Base-by-base conservation (phyloP, 2,888 invertebrate genomes). In the Tigriopus californicus region DNA sequence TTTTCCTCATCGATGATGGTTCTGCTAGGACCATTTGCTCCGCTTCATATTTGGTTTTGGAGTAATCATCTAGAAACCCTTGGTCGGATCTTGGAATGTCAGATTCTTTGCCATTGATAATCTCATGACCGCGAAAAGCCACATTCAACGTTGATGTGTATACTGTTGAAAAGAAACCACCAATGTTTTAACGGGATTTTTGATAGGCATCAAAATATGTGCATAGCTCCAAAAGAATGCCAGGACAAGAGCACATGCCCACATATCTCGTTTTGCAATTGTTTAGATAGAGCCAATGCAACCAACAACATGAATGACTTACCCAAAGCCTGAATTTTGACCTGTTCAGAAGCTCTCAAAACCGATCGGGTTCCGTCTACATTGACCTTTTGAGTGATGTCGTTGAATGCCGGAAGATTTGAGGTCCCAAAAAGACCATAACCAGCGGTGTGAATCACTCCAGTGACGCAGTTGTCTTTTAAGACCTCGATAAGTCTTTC, bases 61-160 rank as follows among this genome's bases (percentile, higher is more conserved):
- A 56, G 25, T 56, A 56, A n/a, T 18, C 42, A 15, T 56, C 44
- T 20, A 56, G 15, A 24, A 24, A 33, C 46, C 44, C 44, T 12
- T 15, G 12, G 12, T 24, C 20, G 18, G 13, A 4, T 22, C 20
- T 20, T 3, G 11, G 24, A 20, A 18, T 42, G 20, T 20, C 20
- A 11, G 42, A 11, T 24, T 56, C 44, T 5, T 18, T 46, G n/a
- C 56, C 56, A 42, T 24, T 33, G 8, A 42, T 12, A 4, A 56
- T 44, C 18, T 41, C 42, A 20, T 42, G 18, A 20, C 56, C 56
- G 10, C 25, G 18, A 25, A 56, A 56, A 18, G 33, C 41, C 42
- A 56, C 56, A 56, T 56, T 56, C 1, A 56, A 24, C 6, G 56
- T 56, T 18, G 20, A 46, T 2, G 56, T 44, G 46, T 20, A 56